Conservation (phyloP, 2,888 invertebrate genomes). For the Toxonevra muliebris region DNA sequence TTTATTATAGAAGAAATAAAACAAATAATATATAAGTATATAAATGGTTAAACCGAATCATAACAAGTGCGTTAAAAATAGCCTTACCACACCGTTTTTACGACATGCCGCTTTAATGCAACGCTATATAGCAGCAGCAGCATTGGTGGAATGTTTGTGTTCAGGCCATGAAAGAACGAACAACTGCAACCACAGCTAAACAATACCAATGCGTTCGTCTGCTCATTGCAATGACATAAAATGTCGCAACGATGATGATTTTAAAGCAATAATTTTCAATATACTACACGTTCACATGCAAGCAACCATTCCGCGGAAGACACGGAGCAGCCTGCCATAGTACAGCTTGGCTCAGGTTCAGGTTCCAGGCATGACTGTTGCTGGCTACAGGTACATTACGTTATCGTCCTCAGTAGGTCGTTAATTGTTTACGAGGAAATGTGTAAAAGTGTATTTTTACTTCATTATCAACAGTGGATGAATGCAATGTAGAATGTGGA, state of each 20-base stretch:
- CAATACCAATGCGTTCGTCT: slow-evolving; percentile 14
- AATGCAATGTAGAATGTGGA: background rate
- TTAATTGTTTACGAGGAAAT: slow-evolving; percentile 40
- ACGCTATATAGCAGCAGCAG: slow-evolving; percentile 3
- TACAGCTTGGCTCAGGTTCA: background rate
- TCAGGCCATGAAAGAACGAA: no score
- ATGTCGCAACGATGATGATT: no score
- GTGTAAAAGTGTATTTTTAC: slow-evolving; percentile 35
- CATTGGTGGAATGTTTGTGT: background rate
- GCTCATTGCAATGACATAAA: no score
- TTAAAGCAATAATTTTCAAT: slow-evolving; percentile 32
- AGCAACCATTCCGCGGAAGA: background rate
- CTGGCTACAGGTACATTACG: background rate
- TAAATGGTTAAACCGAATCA: slow-evolving; percentile 5
- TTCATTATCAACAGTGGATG: slow-evolving; percentile 31
- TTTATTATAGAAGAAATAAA: no score
- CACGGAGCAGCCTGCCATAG: background rate
- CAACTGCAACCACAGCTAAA: no score
- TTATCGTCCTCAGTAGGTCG: slow-evolving; percentile 35
- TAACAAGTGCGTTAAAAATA: slow-evolving; percentile 3
- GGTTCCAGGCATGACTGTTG: background rate
- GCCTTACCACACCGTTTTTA: no score
- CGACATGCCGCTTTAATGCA: no score
- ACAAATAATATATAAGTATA: background rate
- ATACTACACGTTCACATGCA: slow-evolving; percentile 7